A percentile compares a stretch with the other conserved stretches of the same genome.
Evolutionary conservation across 1,140 invertebrate genomes (phyloP).

Genomic region (Ostrea denselamellosa): DNA sequence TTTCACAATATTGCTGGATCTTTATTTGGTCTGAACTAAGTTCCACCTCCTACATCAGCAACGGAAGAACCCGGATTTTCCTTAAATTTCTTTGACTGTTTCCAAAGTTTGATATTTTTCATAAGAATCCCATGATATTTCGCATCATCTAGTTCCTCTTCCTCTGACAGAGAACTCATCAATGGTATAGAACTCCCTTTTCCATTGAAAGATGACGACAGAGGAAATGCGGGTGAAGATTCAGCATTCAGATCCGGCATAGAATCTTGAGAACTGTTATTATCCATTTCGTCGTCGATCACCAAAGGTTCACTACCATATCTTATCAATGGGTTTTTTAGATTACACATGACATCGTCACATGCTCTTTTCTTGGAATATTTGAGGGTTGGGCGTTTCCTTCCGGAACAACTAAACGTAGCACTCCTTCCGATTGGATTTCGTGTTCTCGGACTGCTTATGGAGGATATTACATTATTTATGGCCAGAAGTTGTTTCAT

Average conservation of each 20-base stretch:
- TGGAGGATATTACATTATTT: slow-evolving; percentile 47
- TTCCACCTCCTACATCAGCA: background rate
- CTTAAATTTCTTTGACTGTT: slow-evolving; percentile 10
- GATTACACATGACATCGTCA: slow-evolving; percentile 24
- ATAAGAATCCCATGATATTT: slow-evolving; percentile 47
- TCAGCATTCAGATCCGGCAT: background rate
- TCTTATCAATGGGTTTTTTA: slow-evolving; percentile 38
- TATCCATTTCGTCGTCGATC: background rate
- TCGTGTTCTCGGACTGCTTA: slow-evolving; percentile 41
- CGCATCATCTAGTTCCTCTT: slow-evolving; percentile 29
- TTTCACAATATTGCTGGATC: too few relatives aligned
- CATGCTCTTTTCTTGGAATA: background rate
- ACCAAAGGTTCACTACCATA: slow-evolving; percentile 45
- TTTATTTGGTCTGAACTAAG: too few relatives aligned
- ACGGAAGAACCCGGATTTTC: background rate
- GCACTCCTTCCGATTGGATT: background rate
- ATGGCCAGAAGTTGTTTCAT: slow-evolving; percentile 59
- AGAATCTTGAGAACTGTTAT: slow-evolving; percentile 17
- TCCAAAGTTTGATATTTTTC: slow-evolving; percentile 50
- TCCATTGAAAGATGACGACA: background rate
- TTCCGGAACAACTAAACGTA: slow-evolving; percentile 18
- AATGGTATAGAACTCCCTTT: slow-evolving; percentile 2
- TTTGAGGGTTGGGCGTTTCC: slow-evolving; percentile 13
- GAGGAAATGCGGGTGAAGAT: slow-evolving; percentile 1
- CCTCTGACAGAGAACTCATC: slow-evolving; percentile 31